A percentile compares a stretch with the other conserved stretches of the same genome.
These are phyloP conservation scores for Drosophila mayri DNA, from an alignment of 1,140 invertebrate species.

Conservation along the genomic window DNA sequence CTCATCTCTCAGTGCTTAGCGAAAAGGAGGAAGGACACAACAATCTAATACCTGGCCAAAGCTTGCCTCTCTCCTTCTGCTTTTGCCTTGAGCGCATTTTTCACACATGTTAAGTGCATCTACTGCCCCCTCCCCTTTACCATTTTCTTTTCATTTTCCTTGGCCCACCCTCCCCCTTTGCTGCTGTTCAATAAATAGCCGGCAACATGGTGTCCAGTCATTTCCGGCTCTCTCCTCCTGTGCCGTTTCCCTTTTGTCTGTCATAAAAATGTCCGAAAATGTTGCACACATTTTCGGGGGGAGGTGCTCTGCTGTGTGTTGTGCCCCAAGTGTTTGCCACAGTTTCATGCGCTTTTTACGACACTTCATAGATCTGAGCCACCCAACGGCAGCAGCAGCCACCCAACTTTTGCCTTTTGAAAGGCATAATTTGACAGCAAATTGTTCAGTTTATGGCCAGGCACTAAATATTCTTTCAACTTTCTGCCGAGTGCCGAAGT, in stretches of 20 bases:
- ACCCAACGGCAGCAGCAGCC: not conserved
- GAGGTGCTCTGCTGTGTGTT: constrained; percentile 15
- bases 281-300: constrained; percentile 53
- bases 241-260: constrained; percentile 28
- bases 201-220: constrained; percentile 46
- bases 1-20: not conserved
- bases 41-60: constrained; percentile 52
- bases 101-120: constrained; percentile 58
- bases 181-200: constrained; percentile 72
- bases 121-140: not conserved
- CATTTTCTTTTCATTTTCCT: not conserved
- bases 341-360: constrained; percentile 74
- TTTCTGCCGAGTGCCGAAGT: constrained; percentile 20
- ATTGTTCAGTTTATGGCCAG: constrained; percentile 69
- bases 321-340: constrained; percentile 54
- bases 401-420: constrained; percentile 29
- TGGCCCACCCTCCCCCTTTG: not conserved
- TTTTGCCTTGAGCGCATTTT: constrained; percentile 75
- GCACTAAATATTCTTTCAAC: constrained; percentile 61
- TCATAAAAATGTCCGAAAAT: constrained; percentile 72
- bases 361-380: constrained; percentile 44
- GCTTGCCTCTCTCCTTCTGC: constrained; percentile 34
- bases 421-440: constrained; percentile 76
- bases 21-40: constrained; percentile 25
- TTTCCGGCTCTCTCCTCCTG: constrained; percentile 27